phyloP scores from a whole-genome alignment of 2,888 invertebrate species.

The Harpalus rubripes region DNA sequence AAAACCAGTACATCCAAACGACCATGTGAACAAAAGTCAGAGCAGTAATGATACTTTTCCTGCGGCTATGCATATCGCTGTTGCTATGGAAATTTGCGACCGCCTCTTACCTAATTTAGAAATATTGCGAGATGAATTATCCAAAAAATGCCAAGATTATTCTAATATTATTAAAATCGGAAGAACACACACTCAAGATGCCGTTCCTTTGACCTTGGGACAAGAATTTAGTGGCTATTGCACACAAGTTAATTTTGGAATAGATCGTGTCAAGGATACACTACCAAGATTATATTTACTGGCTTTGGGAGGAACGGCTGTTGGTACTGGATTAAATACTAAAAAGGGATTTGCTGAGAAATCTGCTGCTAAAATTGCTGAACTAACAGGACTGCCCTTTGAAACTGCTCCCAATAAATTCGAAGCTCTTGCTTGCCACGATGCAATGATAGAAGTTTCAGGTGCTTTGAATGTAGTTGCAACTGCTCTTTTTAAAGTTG shows the following conservation, averaged over 20 bases:
- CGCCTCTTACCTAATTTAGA: constrained; percentile 90
- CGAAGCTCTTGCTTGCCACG: constrained; percentile 95
- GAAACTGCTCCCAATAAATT: constrained; percentile 97
- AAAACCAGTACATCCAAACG: constrained; percentile 98
- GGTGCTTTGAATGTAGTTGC: constrained; percentile 96
- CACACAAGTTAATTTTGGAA: constrained; percentile 90
- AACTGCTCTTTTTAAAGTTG: constrained; percentile 96
- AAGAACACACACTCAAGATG: constrained; percentile 93
- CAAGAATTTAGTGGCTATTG: constrained; percentile 98
- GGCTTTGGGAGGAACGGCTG: constrained; percentile 97
- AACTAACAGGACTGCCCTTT: constrained; percentile 93
- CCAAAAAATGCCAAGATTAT: constrained; percentile 89
- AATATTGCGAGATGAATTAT: constrained; percentile 85
- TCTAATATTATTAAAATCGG: constrained; percentile 97
- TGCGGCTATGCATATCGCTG: constrained; percentile 98
- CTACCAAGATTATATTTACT: constrained; percentile 90
- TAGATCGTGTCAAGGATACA: constrained; percentile 89
- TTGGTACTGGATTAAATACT: constrained; percentile 98
- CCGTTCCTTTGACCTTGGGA: constrained; percentile 95
- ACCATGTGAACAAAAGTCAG: constrained; percentile 99
- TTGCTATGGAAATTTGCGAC: constrained; percentile 92
- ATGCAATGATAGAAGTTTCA: constrained; percentile 96
- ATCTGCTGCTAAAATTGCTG: constrained; percentile 89
- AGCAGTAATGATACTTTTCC: constrained; percentile 99
- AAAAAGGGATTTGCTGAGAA: constrained; percentile 97